Percentiles rank a stretch among this genome's conserved stretches.
These are phyloP conservation scores for Phataginus tetradactyla DNA, from an alignment of 2,797 vertebrate species.

Conservation along the genomic window DNA sequence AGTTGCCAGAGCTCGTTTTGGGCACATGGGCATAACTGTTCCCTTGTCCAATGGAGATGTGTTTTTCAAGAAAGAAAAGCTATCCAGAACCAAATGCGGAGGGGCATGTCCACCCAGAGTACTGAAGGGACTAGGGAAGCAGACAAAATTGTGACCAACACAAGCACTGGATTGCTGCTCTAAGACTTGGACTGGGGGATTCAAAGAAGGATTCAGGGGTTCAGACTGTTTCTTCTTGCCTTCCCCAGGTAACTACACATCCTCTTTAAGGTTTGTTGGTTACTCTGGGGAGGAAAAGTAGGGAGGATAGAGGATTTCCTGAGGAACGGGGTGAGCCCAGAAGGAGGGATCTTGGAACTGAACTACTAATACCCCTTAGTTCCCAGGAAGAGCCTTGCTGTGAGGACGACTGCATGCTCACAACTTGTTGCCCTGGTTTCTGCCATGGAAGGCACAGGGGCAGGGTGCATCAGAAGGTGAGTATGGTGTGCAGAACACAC, in stretches of 20 bases:
- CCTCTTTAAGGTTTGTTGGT: conserved; percentile 13
- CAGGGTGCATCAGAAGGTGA: background rate
- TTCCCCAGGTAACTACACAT: background rate
- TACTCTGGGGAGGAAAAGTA: background rate
- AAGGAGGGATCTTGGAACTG: background rate
- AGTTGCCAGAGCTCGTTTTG: conserved; percentile 4
- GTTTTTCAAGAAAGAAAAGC: background rate
- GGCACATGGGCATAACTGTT: background rate
- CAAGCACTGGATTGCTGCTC: background rate
- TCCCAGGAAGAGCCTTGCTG: background rate
- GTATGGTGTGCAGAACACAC: background rate
- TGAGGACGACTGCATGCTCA: background rate
- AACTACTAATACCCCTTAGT: conserved; percentile 25
- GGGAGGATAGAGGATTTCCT: conserved; percentile 25
- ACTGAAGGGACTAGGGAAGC: background rate
- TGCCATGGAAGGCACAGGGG: conserved; percentile 28
- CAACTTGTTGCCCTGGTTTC: conserved; percentile 21
- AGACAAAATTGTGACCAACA: background rate
- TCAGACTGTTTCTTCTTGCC: background rate
- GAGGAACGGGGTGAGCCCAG: background rate
- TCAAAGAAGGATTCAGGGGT: background rate
- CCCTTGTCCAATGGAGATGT: background rate
- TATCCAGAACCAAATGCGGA: conserved; percentile 7
- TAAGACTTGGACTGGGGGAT: background rate
- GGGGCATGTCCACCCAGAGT: background rate